These are phyloP conservation scores for Macrophya alboannulata DNA, from an alignment of 2,888 invertebrate genomes.

Conservation along the genomic window DNA sequence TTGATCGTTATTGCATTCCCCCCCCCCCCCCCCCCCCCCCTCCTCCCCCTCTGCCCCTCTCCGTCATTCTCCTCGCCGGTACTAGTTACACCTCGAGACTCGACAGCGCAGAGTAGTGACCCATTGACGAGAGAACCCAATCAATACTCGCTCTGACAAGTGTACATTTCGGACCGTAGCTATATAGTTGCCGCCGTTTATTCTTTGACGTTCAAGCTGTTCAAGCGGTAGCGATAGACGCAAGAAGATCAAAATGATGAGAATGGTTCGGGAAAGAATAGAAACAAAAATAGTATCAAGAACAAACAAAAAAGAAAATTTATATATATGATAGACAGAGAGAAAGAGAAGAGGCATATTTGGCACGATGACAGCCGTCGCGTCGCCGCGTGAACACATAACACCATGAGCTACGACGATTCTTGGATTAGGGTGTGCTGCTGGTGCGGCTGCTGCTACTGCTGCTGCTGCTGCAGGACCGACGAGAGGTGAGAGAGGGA, in stretches of 20 bases:
- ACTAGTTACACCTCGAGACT: conserved; percentile 9
- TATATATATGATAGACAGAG: neutral
- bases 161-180: conserved; percentile 9
- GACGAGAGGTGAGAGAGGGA: conserved; percentile 12
- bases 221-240: neutral
- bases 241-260: conserved; percentile 26
- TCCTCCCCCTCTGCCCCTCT: neutral
- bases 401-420: conserved; percentile 45
- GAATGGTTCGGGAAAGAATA: conserved; percentile 51
- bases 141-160: conserved; percentile 63
- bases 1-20: neutral
- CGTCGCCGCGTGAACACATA: conserved; percentile 60
- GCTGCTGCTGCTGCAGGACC: neutral
- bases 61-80: neutral
- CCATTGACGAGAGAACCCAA: conserved; percentile 68
- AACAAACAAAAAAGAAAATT: neutral
- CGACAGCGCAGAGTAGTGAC: conserved; percentile 61
- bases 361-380: conserved; percentile 66
- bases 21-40: neutral
- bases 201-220: neutral
- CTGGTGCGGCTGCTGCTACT: too few relatives aligned
- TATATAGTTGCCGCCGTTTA: neutral
- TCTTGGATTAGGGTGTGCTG: conserved; percentile 10
- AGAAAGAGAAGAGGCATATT: conserved; percentile 61
- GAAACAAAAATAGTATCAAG: conserved; percentile 57